Base-by-base conservation (phyloP, 2,113 vertebrate genomes). In the Microcebus ravelobensis region DNA sequence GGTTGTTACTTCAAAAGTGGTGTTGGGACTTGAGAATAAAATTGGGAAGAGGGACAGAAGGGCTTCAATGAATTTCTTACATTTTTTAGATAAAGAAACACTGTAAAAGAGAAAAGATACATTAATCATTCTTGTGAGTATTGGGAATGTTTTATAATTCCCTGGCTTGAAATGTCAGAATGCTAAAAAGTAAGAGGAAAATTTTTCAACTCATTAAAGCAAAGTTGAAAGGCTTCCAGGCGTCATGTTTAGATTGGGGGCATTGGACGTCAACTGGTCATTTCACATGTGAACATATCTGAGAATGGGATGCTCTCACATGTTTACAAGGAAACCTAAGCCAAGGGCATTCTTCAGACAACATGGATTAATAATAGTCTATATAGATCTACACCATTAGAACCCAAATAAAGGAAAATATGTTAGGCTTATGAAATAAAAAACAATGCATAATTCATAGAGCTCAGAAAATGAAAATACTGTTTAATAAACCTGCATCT, bases 321-420 rank as follows among this genome's bases (percentile, higher is more conserved):
- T 48, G 2, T 52, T n/a, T 67, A 65, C 63, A 70, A 34, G 42
- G 82, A 59, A 85, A 45, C 0, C 23, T 36, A n/a, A 83, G 15
- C 17, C 52, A 63, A 70, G 14, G 31, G 2, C 31, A 61, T 15
- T 61, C 57, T 8, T 73, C 36, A 57, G 21, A 31, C 1, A 59
- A 13, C 52, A 8, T 21, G 0, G 13, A 17, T 25, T 52, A 29
- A 12, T 21, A 68, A 55, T 8, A 36, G 2, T 76, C 80, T 67
- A 6, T 17, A 31, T 0, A 55, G 3, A 21, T 20, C 5, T 5
- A 81, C 1, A 13, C 1, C 0, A 0, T 36, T 57, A 70, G 20
- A 27, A 25, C 4, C 77, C 76, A 14, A 61, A 23, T 23, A 76
- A 34, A 31, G 76, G 25, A 25, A 63, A 65, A 63, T 23, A 39